phyloP scores from a whole-genome alignment of 2,888 invertebrate genomes.

The Sympetrum striolatum region DNA sequence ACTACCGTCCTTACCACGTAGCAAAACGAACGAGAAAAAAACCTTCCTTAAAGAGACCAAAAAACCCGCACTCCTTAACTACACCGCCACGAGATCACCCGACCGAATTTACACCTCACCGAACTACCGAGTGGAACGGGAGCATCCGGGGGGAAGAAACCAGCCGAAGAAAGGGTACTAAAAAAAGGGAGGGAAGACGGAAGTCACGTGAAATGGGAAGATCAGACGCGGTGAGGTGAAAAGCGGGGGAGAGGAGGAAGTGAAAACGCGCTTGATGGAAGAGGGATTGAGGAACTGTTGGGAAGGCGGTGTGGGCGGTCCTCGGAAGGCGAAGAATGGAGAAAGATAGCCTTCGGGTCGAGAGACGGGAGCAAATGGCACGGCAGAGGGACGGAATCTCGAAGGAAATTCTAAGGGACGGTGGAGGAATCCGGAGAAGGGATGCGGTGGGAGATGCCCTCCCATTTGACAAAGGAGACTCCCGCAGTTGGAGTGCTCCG shows the following conservation, averaged over 20 bases:
- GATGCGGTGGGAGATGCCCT: not conserved
- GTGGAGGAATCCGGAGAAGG: not conserved
- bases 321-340: not conserved
- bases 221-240: slow-evolving; percentile 30
- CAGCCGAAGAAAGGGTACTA: not conserved
- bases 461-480: slow-evolving; percentile 35
- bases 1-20: not conserved
- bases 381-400: slow-evolving; percentile 16
- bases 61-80: not conserved
- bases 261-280: not conserved
- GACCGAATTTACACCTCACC: slow-evolving; percentile 26
- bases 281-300: not conserved
- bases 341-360: not conserved
- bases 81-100: slow-evolving; percentile 18
- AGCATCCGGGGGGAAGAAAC: not conserved
- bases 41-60: not conserved
- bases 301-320: not conserved
- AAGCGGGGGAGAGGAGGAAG: not conserved
- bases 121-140: not conserved
- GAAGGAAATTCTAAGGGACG: slow-evolving; percentile 1
- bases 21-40: not conserved
- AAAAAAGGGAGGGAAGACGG: not conserved
- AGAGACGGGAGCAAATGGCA: slow-evolving; percentile 36
- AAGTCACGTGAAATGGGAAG: slow-evolving; percentile 2
- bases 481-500: slow-evolving; percentile 30